These are phyloP conservation scores for Dallia pectoralis DNA, from an alignment of 2,797 vertebrate genomes.

Conservation along the genomic window DNA sequence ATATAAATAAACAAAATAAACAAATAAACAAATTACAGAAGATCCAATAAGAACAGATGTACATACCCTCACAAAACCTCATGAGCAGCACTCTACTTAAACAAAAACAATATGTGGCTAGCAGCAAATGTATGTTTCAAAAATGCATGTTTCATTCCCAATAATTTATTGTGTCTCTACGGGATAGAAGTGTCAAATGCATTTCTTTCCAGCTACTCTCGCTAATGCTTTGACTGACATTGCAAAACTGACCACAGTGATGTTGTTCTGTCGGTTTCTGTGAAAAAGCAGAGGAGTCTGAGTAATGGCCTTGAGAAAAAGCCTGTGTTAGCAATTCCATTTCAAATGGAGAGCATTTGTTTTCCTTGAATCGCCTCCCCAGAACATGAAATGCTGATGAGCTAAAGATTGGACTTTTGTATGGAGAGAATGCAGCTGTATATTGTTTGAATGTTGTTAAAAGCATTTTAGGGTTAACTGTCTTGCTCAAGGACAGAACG, in stretches of 20 bases:
- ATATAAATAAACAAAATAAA: too few species aligned
- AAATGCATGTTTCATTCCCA: too few species aligned
- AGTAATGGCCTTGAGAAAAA: conserved; percentile 75
- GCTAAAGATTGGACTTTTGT: not conserved
- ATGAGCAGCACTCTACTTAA: too few species aligned
- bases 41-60: too few species aligned
- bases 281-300: conserved; percentile 67
- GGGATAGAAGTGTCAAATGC: conserved; percentile 71
- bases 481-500: too few species aligned
- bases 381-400: conserved; percentile 58
- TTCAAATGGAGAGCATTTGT: conserved; percentile 61
- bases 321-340: conserved; percentile 74
- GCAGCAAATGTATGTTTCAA: too few species aligned
- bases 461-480: not conserved
- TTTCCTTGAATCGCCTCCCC: conserved; percentile 45
- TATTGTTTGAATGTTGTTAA: too few species aligned
- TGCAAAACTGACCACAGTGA: conserved; percentile 76
- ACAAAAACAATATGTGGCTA: too few species aligned
- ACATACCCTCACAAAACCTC: too few species aligned
- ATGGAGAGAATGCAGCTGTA: conserved; percentile 56
- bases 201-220: conserved; percentile 69
- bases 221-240: conserved; percentile 70
- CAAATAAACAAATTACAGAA: too few species aligned
- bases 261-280: conserved; percentile 62
- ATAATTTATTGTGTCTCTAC: conserved; percentile 68